These are phyloP conservation scores for Flabesymbios commensalis DNA, from an alignment of 2,888 invertebrate genomes.

Conservation along the genomic window DNA sequence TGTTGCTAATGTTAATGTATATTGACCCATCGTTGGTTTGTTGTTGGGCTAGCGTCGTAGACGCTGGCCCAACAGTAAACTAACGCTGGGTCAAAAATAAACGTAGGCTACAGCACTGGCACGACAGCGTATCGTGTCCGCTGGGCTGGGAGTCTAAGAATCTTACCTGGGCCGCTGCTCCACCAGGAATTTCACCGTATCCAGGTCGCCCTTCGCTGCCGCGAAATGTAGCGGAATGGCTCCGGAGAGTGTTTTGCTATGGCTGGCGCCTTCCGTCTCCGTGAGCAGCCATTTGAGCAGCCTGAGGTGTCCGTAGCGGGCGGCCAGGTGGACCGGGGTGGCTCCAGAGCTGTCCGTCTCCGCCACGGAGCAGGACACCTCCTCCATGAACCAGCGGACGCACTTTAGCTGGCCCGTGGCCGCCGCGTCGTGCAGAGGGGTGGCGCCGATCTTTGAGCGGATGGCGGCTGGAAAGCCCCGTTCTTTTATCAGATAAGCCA, in stretches of 20 bases:
- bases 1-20: too few relatives aligned
- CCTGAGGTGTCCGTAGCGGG: constrained; percentile 65
- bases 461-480: constrained; percentile 16
- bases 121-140: too few relatives aligned
- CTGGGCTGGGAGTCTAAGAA: too few relatives aligned
- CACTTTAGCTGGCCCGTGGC: constrained; percentile 57
- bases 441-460: constrained; percentile 52
- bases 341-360: constrained; percentile 58
- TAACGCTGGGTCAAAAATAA: too few relatives aligned
- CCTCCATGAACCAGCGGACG: constrained; percentile 54
- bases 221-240: constrained; percentile 86
- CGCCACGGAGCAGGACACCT: constrained; percentile 43
- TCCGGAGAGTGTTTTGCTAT: constrained; percentile 60
- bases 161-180: constrained; percentile 49
- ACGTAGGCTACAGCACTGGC: too few relatives aligned
- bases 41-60: too few relatives aligned
- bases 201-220: constrained; percentile 81
- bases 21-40: too few relatives aligned
- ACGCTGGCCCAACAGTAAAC: too few relatives aligned
- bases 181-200: constrained; percentile 74
- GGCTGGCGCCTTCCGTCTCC: constrained; percentile 67
- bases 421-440: constrained; percentile 61
- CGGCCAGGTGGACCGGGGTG: constrained; percentile 59
- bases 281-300: constrained; percentile 69
- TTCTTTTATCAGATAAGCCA: constrained; percentile 48